Base-by-base conservation (phyloP, 2,113 vertebrate species). In the Charina bottae region DNA sequence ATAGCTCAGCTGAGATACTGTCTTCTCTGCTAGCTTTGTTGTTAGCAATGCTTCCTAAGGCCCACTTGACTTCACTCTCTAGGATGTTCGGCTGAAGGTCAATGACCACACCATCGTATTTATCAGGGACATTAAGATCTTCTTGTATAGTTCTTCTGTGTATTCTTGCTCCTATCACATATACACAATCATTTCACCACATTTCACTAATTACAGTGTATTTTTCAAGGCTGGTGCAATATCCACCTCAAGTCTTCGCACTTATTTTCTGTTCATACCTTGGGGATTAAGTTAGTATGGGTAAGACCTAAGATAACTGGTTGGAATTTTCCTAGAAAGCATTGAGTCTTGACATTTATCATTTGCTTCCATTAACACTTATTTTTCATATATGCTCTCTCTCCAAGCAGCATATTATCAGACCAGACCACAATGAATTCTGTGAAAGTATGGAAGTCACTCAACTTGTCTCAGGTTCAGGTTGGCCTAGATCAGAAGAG, bases 261-360 rank as follows among this genome's bases (percentile, higher is more conserved):
- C 89, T 94, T 89, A 94, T 92, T 91, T 84, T 84, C 56, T 59
- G 37, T 33, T 91, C 88, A 86, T 3, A 72, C 62, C 89, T 90
- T 90, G 88, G 92, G 91, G 91, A 94, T 91, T 94, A 90, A 94
- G 19, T 24, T 62, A 58, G 3, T 59, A 83, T 49, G 37, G 88
- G 90, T 54, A 58, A 85, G 87, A 84, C 83, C 26, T 4, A 83
- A 93, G 37, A 55, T n/a, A 26, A 59, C 78, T 8, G 0, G 9
- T 88, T 62, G 83, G 93, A 85, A 88, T 93, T 58, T 93, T 86
- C 55, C 21, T 83, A 90, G 46, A 24, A 92, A 72, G 42, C 42
- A 26, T 9, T 83, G 89, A 1, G 26, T 13, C 13, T 49, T 83
- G 64, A 60, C 60, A 56, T 93, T 89, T 94, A 94, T 90, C 0